These are phyloP conservation scores for Pogonomyrmex barbatus DNA, from an alignment of 1,140 invertebrate genomes.

Conservation along the genomic window DNA sequence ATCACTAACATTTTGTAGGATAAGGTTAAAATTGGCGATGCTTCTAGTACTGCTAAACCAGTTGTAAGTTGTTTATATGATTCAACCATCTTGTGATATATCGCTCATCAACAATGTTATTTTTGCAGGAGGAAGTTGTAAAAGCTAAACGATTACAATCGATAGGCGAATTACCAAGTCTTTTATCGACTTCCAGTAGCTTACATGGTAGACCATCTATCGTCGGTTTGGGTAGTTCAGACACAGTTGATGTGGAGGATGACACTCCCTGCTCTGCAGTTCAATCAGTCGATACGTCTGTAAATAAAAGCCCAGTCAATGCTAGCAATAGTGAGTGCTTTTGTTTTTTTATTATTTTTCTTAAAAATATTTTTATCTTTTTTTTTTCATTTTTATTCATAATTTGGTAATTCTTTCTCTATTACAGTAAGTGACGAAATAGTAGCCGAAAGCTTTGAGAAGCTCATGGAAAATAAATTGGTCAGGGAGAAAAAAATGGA, in stretches of 20 bases:
- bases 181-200: conserved; percentile 73
- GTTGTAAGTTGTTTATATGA: conserved; percentile 78
- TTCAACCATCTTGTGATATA: background rate
- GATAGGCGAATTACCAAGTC: conserved; percentile 77
- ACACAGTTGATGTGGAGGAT: conserved; percentile 82
- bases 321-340: conserved; percentile 79
- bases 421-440: conserved; percentile 87
- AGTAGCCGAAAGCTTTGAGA: conserved; percentile 92
- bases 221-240: conserved; percentile 78
- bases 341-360: background rate
- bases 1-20: conserved; percentile 77
- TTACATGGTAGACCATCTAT: conserved; percentile 82
- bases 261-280: conserved; percentile 69
- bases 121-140: conserved; percentile 77
- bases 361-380: conserved; percentile 32
- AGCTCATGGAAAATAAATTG: conserved; percentile 92
- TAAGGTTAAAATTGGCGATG: conserved; percentile 82
- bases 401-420: conserved; percentile 36
- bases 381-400: background rate
- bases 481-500: conserved; percentile 94
- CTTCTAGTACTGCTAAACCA: conserved; percentile 82
- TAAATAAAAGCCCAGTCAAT: conserved; percentile 82
- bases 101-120: conserved; percentile 18
- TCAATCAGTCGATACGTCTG: conserved; percentile 75
- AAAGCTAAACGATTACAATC: conserved; percentile 83